A percentile compares a stretch with the other conserved stretches of the same genome.
Evolutionary conservation across 2,113 vertebrate genomes (phyloP).

Genomic region (Antennarius striatus): DNA sequence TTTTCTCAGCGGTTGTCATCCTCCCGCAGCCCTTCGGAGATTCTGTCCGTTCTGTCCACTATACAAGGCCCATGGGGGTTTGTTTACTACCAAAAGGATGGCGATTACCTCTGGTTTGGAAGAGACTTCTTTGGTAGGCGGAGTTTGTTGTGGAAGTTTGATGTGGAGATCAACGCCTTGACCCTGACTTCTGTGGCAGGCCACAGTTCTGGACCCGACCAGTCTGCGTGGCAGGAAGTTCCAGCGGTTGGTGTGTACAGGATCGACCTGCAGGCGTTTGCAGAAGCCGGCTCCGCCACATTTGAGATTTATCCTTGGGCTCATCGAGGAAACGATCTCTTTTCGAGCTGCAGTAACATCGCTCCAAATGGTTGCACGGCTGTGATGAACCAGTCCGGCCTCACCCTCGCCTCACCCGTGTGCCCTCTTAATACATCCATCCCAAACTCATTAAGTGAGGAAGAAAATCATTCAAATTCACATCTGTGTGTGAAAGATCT

Average conservation of each 20-base stretch:
- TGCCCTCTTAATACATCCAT: conserved; percentile 81
- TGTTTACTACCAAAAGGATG: conserved; percentile 87
- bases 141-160: conserved; percentile 90
- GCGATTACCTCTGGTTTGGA: conserved; percentile 91
- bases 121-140: conserved; percentile 94
- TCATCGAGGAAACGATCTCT: conserved; percentile 25
- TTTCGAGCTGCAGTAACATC: conserved; percentile 16
- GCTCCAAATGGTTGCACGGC: conserved; percentile 70
- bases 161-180: conserved; percentile 48
- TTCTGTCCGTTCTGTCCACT: conserved; percentile 81
- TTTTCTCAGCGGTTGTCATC: conserved; percentile 79
- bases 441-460: conserved; percentile 29
- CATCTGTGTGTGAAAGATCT: conserved; percentile 67
- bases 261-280: conserved; percentile 80
- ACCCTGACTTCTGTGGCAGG: conserved; percentile 84
- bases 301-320: conserved; percentile 87
- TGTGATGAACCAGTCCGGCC: conserved; percentile 66
- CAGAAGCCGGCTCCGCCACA: conserved; percentile 57
- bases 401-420: conserved; percentile 78
- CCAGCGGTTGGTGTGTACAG: conserved; percentile 89
- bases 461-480: background rate
- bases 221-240: conserved; percentile 85
- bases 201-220: conserved; percentile 14
- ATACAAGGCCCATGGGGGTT: conserved; percentile 91
- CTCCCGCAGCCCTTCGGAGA: conserved; percentile 75